phyloP scores from a whole-genome alignment of 2,797 vertebrate genomes.

The Falco concolor region DNA sequence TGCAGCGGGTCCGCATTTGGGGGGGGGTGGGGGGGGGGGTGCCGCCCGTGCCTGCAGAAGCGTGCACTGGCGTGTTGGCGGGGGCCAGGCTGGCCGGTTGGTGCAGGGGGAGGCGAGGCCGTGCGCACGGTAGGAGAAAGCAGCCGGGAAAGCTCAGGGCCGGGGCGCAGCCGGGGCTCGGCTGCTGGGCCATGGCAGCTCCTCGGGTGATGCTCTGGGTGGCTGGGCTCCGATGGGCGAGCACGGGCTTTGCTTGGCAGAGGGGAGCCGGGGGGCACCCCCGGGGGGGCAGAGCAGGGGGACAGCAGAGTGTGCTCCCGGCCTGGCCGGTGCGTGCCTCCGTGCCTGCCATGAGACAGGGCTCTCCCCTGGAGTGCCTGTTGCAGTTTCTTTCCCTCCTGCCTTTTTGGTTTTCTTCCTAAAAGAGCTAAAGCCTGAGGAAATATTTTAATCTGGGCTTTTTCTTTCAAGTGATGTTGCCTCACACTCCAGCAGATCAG shows the following conservation, averaged over 20 bases:
- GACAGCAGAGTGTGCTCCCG: neutral
- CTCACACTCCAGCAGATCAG: neutral
- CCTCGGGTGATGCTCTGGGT: neutral
- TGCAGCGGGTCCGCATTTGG: rapidly evolving
- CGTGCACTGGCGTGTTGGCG: neutral
- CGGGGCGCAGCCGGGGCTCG: neutral
- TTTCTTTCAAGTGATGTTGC: neutral
- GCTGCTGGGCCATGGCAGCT: neutral
- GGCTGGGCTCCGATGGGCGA: rapidly evolving
- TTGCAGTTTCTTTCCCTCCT: neutral
- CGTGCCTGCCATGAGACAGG: neutral
- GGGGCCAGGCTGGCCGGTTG: neutral
- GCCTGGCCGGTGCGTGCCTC: neutral
- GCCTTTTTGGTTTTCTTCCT: neutral
- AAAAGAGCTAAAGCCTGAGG: neutral
- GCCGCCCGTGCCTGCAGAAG: neutral
- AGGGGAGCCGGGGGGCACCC: neutral
- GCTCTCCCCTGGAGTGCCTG: neutral
- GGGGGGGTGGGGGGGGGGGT: neutral
- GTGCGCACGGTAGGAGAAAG: neutral
- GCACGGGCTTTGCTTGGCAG: rapidly evolving
- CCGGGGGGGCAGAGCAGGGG: neutral
- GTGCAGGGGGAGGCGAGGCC: neutral
- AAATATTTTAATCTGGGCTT: neutral
- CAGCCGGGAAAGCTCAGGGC: neutral